These are phyloP conservation scores for Clostera curtula DNA, from an alignment of 2,888 invertebrate species.

Conservation along the genomic window DNA sequence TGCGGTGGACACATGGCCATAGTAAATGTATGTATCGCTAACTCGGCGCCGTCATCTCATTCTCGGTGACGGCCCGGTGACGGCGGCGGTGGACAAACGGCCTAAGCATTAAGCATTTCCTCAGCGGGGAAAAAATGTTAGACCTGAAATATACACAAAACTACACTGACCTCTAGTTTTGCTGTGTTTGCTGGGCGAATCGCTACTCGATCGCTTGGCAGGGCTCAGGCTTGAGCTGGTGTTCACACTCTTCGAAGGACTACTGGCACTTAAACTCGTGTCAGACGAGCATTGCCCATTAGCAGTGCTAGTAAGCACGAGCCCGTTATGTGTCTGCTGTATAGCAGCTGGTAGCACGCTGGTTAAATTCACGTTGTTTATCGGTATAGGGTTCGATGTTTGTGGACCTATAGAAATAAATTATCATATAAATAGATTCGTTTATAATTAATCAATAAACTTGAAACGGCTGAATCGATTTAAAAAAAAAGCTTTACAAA, in stretches of 20 bases:
- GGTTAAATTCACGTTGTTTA: slow-evolving; percentile 60
- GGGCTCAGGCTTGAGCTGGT: slow-evolving; percentile 90
- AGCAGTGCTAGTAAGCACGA: slow-evolving; percentile 45
- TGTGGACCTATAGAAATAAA: slow-evolving; percentile 30
- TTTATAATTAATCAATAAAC: no score
- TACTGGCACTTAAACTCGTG: slow-evolving; percentile 80
- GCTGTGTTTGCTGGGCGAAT: slow-evolving; percentile 85
- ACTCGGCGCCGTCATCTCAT: no score
- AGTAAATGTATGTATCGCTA: no score
- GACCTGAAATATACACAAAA: background rate
- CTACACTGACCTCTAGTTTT: slow-evolving; percentile 82
- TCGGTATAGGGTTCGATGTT: slow-evolving; percentile 42
- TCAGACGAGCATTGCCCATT: slow-evolving; percentile 69
- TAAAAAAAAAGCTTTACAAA: no score
- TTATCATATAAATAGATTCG: background rate
- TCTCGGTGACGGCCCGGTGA: no score
- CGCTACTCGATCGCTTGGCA: slow-evolving; percentile 87
- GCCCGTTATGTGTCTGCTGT: slow-evolving; percentile 47
- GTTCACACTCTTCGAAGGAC: slow-evolving; percentile 90
- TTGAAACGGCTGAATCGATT: no score
- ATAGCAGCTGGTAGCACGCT: slow-evolving; percentile 45
- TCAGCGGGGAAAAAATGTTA: no score
- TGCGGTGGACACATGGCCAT: no score
- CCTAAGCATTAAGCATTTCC: no score
- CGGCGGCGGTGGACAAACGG: no score